These are phyloP conservation scores for Trachelipus rathkii DNA, from an alignment of 1,140 invertebrate genomes.

Conservation along the genomic window DNA sequence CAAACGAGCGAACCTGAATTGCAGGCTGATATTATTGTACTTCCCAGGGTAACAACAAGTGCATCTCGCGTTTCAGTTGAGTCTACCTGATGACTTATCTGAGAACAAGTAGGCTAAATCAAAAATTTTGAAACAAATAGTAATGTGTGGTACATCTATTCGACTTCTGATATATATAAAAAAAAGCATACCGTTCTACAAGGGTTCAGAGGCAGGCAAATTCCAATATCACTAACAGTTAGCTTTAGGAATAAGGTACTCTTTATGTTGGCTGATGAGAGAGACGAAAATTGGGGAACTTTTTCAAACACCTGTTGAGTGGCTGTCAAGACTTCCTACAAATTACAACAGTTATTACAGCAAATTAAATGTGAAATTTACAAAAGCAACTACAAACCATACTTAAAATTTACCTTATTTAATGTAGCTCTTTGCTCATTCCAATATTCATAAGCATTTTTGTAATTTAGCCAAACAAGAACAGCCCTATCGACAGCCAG, in stretches of 20 bases:
- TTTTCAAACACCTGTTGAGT: slow-evolving; percentile 73
- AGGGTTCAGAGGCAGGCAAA: slow-evolving; percentile 88
- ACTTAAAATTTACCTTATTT: slow-evolving; percentile 57
- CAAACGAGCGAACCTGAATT: slow-evolving; percentile 74
- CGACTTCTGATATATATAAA: background rate
- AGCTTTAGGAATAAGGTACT: slow-evolving; percentile 89
- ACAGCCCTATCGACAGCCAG: slow-evolving; percentile 94
- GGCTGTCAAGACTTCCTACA: slow-evolving; percentile 68
- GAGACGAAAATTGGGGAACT: slow-evolving; percentile 69
- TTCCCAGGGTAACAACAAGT: slow-evolving; percentile 89
- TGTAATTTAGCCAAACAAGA: slow-evolving; percentile 95
- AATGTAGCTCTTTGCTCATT: slow-evolving; percentile 86
- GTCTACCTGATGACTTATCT: slow-evolving; percentile 43
- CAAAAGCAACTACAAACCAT: background rate
- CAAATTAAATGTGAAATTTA: slow-evolving; percentile 7
- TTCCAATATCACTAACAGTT: slow-evolving; percentile 94
- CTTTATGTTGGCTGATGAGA: slow-evolving; percentile 62
- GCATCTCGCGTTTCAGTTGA: slow-evolving; percentile 73
- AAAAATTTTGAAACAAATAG: slow-evolving; percentile 20
- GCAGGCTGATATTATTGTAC: slow-evolving; percentile 86
- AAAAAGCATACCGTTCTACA: slow-evolving; percentile 48
- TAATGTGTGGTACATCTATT: slow-evolving; percentile 30
- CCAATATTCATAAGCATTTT: slow-evolving; percentile 98
- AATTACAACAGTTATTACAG: slow-evolving; percentile 3
- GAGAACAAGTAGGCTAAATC: slow-evolving; percentile 4